Conservation (phyloP, 1,140 invertebrate species). For the Trypoxylus dichotomus region DNA sequence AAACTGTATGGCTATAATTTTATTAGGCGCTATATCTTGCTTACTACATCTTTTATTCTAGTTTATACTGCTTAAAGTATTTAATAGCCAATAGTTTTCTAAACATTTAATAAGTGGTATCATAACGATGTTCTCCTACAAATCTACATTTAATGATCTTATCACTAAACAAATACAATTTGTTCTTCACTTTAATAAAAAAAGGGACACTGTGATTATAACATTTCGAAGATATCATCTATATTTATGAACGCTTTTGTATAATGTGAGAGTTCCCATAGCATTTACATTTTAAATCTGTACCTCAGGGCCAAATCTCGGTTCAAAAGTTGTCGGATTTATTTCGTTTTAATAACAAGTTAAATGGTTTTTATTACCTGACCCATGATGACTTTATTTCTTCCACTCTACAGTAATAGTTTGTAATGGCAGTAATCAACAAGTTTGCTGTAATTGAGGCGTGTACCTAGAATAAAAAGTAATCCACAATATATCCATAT, state of each 20-base stretch:
- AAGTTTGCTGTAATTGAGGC: background rate
- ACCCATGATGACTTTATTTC: slow-evolving; percentile 23
- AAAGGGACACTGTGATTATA: slow-evolving; percentile 23
- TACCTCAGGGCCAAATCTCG: slow-evolving; percentile 22
- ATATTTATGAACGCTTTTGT: slow-evolving; percentile 20
- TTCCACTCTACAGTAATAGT: background rate
- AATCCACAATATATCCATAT: background rate
- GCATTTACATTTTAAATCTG: slow-evolving; percentile 29
- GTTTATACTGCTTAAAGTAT: too few species aligned
- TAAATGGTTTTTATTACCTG: slow-evolving; percentile 27
- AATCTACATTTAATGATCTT: slow-evolving; percentile 28
- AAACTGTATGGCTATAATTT: too few species aligned
- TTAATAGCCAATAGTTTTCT: background rate
- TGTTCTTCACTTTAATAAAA: background rate
- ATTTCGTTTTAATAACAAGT: slow-evolving; percentile 30
- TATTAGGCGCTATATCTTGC: too few species aligned
- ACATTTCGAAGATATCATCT: slow-evolving; percentile 21
- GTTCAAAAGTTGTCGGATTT: slow-evolving; percentile 19
- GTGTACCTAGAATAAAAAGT: background rate
- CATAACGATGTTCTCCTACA: background rate
- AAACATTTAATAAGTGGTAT: slow-evolving; percentile 25
- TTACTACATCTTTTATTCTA: too few species aligned
- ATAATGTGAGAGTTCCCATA: slow-evolving; percentile 22
- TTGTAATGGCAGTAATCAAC: background rate
- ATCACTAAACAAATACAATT: slow-evolving; percentile 28